phyloP scores from a whole-genome alignment of 2,113 vertebrate genomes.

The Serinus canaria region DNA sequence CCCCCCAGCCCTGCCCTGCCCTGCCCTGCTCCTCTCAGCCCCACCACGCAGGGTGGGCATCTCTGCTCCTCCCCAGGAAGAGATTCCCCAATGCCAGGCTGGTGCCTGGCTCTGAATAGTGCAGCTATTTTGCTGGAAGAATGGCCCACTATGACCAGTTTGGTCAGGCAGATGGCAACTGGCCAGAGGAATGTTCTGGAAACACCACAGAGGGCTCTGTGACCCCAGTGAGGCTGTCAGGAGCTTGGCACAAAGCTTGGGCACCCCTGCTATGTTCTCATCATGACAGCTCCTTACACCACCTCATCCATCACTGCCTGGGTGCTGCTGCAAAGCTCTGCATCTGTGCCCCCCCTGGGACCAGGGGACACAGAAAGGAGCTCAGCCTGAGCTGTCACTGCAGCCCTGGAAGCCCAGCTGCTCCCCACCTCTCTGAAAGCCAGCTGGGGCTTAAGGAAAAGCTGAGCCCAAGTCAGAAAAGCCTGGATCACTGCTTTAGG shows the following conservation, averaged over 20 bases:
- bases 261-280: not conserved
- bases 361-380: not conserved
- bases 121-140: not conserved
- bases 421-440: not conserved
- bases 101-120: not conserved
- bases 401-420: not conserved
- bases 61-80: not conserved
- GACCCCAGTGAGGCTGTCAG: not conserved
- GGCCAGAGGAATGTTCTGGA: not conserved
- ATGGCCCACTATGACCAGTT: not conserved
- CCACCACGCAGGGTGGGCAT: rapidly evolving
- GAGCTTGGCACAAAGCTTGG: not conserved
- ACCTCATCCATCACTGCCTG: not conserved
- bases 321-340: not conserved
- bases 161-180: not conserved
- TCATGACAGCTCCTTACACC: rapidly evolving
- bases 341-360: not conserved
- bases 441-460: not conserved
- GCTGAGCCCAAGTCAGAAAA: not conserved
- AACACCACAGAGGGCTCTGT: not conserved
- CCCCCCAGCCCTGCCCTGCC: not conserved
- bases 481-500: not conserved
- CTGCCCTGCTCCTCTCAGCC: not conserved
- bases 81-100: not conserved
- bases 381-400: not conserved